Evolutionary conservation across 1,140 invertebrate species (phyloP).

Genomic region (Drosophila kikkawai): DNA sequence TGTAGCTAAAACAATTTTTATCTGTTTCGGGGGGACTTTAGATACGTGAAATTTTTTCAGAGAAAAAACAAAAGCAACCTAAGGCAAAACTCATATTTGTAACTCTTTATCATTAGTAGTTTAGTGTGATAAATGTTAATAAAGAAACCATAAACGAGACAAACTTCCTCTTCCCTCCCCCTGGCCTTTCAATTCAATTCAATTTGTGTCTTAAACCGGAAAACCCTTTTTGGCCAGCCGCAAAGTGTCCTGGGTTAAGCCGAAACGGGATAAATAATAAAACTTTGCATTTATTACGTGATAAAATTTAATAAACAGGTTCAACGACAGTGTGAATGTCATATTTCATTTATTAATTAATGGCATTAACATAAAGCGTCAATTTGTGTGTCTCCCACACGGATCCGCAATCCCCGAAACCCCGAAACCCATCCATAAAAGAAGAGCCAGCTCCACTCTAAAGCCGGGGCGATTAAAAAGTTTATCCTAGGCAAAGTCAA

Average conservation of each 20-base stretch:
- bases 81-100: slow-evolving; percentile 67
- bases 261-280: slow-evolving; percentile 35
- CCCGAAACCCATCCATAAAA: slow-evolving; percentile 23
- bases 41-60: slow-evolving; percentile 67
- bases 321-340: slow-evolving; percentile 61
- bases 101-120: slow-evolving; percentile 80
- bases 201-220: slow-evolving; percentile 29
- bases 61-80: slow-evolving; percentile 29
- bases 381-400: slow-evolving; percentile 66
- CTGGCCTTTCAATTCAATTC: slow-evolving; percentile 41
- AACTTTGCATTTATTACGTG: slow-evolving; percentile 78
- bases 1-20: slow-evolving; percentile 74
- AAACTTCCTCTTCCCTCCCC: background rate
- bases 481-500: slow-evolving; percentile 59
- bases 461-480: slow-evolving; percentile 75
- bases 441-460: slow-evolving; percentile 34
- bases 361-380: slow-evolving; percentile 79
- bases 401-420: slow-evolving; percentile 12
- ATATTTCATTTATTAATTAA: slow-evolving; percentile 83
- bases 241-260: slow-evolving; percentile 23
- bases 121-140: slow-evolving; percentile 83
- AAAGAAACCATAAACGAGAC: slow-evolving; percentile 57
- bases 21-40: slow-evolving; percentile 48
- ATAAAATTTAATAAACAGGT: slow-evolving; percentile 79
- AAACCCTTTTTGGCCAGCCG: slow-evolving; percentile 16